Percentiles rank a stretch among this genome's conserved stretches.
Conservation (phyloP, 2,113 vertebrate genomes). For the Sorex araneus region DNA sequence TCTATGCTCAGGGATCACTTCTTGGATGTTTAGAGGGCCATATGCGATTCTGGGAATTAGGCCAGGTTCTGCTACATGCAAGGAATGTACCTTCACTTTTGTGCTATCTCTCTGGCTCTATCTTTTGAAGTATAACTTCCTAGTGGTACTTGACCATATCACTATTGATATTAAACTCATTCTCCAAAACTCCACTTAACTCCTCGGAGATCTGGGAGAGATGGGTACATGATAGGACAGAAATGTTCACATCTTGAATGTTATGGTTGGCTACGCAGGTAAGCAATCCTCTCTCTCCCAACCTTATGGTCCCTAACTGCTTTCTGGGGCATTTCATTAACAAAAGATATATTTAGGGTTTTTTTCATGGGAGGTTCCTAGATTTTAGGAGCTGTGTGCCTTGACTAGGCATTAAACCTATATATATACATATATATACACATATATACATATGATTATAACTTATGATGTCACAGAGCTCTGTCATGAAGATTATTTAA, state of each 20-base stretch:
- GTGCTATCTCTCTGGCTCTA: too few species aligned
- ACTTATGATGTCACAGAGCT: background rate
- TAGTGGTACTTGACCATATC: background rate
- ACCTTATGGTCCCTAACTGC: background rate
- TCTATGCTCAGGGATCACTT: too few species aligned
- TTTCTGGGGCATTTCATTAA: background rate
- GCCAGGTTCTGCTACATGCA: too few species aligned
- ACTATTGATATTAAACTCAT: background rate
- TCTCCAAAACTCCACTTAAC: background rate
- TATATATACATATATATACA: background rate
- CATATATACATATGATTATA: background rate
- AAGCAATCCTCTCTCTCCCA: background rate
- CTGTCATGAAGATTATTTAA: background rate
- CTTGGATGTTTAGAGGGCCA: too few species aligned
- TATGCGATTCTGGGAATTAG: too few species aligned
- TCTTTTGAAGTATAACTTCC: background rate
- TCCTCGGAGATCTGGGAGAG: background rate
- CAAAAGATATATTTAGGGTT: background rate
- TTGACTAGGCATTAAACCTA: background rate
- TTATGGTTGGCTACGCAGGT: background rate
- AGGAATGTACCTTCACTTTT: too few species aligned
- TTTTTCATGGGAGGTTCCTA: background rate
- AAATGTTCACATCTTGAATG: background rate
- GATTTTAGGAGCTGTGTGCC: background rate
- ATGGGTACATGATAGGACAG: background rate